Conservation (phyloP, 2,113 vertebrate species). For the Pogona vitticeps region DNA sequence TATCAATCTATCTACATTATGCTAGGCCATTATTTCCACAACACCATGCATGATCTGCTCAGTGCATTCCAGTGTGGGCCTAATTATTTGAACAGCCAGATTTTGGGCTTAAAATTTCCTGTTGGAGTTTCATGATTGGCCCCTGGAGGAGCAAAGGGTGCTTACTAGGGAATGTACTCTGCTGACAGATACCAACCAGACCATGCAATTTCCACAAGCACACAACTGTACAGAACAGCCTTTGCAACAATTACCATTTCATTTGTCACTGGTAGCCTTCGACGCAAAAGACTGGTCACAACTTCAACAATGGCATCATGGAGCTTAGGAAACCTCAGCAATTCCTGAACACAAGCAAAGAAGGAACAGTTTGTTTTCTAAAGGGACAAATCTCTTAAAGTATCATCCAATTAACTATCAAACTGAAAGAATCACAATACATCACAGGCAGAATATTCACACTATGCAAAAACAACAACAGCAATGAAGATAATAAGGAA, state of each 20-base stretch:
- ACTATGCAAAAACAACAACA: background rate
- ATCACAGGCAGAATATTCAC: background rate
- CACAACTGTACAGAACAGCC: background rate
- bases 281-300: conserved; percentile 93
- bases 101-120: too few species aligned
- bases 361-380: background rate
- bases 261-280: conserved; percentile 94
- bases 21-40: too few species aligned
- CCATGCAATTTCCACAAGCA: background rate
- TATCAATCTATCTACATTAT: too few species aligned
- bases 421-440: background rate
- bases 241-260: conserved; percentile 87
- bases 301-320: conserved; percentile 99
- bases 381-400: background rate
- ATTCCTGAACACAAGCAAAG: conserved; percentile 78
- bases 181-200: too few species aligned
- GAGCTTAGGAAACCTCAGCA: conserved; percentile 95
- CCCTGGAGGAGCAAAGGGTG: too few species aligned
- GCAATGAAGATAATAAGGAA: background rate
- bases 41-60: too few species aligned
- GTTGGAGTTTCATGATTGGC: too few species aligned
- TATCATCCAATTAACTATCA: background rate
- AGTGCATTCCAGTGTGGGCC: too few species aligned
- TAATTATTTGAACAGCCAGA: too few species aligned
- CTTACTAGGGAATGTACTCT: too few species aligned